Percentiles rank a stretch among this genome's conserved stretches.
Conservation (phyloP, 2,113 vertebrate genomes). For the Agelaius phoeniceus region DNA sequence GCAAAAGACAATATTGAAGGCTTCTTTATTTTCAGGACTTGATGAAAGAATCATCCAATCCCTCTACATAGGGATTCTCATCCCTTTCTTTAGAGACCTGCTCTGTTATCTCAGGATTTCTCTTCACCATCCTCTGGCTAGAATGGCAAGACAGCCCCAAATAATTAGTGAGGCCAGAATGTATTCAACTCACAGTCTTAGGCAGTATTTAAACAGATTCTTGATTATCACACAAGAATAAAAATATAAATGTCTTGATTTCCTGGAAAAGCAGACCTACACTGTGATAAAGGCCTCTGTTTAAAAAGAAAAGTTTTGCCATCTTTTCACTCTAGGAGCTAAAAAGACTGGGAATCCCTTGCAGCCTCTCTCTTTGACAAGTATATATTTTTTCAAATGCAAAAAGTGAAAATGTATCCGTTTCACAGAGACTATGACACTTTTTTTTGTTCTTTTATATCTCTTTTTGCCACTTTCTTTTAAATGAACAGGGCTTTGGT, state of each 20-base stretch:
- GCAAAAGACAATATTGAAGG: background rate
- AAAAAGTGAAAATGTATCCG: background rate
- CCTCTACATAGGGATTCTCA: no score
- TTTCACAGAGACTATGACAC: background rate
- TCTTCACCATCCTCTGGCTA: background rate
- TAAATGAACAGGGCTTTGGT: background rate
- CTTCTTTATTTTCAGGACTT: background rate
- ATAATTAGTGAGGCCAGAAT: background rate
- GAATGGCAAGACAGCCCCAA: background rate
- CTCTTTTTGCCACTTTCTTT: background rate
- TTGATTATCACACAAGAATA: background rate
- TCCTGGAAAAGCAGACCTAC: background rate
- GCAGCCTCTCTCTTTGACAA: background rate
- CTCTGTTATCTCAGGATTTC: background rate
- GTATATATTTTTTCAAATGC: background rate
- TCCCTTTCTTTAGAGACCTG: background rate
- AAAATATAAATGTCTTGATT: background rate
- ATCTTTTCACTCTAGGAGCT: background rate
- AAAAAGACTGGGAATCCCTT: background rate
- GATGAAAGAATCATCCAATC: background rate
- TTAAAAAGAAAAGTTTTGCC: background rate
- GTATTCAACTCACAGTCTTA: background rate
- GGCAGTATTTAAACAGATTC: background rate
- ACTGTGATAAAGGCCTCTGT: background rate
- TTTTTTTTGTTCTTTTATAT: background rate